A percentile compares a stretch with the other conserved stretches of the same genome.
Evolutionary conservation across 1,140 invertebrate species (phyloP).

Genomic region (Heliothis subflexa): DNA sequence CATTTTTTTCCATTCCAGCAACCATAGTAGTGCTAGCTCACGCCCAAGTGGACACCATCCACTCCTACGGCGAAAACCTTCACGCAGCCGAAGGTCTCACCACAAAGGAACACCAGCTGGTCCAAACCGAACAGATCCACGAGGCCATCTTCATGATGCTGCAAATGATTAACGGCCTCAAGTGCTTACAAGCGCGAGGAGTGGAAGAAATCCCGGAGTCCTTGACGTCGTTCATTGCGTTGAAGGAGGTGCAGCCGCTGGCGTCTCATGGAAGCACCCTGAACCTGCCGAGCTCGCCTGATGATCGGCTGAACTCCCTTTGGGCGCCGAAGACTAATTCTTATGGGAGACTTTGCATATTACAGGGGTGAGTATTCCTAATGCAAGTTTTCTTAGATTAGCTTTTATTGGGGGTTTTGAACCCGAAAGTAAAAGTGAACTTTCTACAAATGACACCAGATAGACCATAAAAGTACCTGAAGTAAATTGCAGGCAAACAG

Average conservation of each 20-base stretch:
- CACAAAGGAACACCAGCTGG: slow-evolving; percentile 82
- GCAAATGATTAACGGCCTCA: slow-evolving; percentile 93
- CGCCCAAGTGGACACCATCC: slow-evolving; percentile 90
- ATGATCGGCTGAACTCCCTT: slow-evolving; percentile 79
- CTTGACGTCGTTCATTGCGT: slow-evolving; percentile 89
- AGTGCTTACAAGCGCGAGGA: slow-evolving; percentile 93
- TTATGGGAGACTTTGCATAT: slow-evolving; percentile 89
- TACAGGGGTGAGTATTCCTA: slow-evolving; percentile 88
- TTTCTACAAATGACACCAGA: no score
- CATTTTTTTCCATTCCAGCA: slow-evolving; percentile 84
- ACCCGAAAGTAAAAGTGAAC: no score
- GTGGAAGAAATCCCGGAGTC: slow-evolving; percentile 91
- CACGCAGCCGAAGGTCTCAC: slow-evolving; percentile 83
- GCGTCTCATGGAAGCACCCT: slow-evolving; percentile 78
- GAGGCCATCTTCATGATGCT: slow-evolving; percentile 90
- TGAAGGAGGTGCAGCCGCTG: slow-evolving; percentile 81
- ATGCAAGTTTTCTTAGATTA: background rate
- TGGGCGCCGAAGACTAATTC: slow-evolving; percentile 84
- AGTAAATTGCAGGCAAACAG: no score
- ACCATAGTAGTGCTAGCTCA: slow-evolving; percentile 91
- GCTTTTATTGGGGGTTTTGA: no score
- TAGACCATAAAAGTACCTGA: no score
- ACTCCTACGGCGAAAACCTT: slow-evolving; percentile 88
- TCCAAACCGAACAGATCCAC: slow-evolving; percentile 78
- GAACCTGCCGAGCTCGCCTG: slow-evolving; percentile 78